Percentiles rank a stretch among this genome's conserved stretches.
phyloP scores from a whole-genome alignment of 1,140 invertebrate species.

The Belonocnema kinseyi region DNA sequence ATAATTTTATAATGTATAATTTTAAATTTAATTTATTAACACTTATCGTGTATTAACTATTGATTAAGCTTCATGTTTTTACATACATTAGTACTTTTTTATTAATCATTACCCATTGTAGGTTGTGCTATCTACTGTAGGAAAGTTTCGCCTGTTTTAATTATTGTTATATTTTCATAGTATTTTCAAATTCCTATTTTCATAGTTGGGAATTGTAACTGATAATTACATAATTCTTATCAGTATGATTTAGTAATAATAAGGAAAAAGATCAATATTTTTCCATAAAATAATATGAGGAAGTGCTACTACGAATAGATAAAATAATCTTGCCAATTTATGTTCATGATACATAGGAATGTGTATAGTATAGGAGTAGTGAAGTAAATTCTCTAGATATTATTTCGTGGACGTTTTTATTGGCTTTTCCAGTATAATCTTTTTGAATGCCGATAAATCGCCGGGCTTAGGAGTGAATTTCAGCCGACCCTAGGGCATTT shows the following conservation, averaged over 20 bases:
- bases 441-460: neutral
- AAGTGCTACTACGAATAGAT: neutral
- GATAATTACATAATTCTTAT: too few relatives aligned
- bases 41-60: too few relatives aligned
- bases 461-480: neutral
- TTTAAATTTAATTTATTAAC: too few relatives aligned
- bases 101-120: too few relatives aligned
- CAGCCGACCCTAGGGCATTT: neutral
- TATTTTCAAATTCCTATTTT: too few relatives aligned
- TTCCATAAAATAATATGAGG: neutral
- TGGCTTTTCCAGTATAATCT: neutral
- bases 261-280: neutral
- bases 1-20: too few relatives aligned
- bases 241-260: neutral
- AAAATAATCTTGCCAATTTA: neutral
- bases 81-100: too few relatives aligned
- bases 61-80: too few relatives aligned
- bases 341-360: neutral
- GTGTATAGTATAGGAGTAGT: neutral
- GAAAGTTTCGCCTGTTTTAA: too few relatives aligned
- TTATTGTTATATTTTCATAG: too few relatives aligned
- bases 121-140: too few relatives aligned
- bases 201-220: too few relatives aligned
- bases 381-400: neutral
- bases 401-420: slow-evolving; percentile 16